A percentile compares a stretch with the other conserved stretches of the same genome.
phyloP scores from a whole-genome alignment of 2,113 vertebrate species.

The Serinus canaria region DNA sequence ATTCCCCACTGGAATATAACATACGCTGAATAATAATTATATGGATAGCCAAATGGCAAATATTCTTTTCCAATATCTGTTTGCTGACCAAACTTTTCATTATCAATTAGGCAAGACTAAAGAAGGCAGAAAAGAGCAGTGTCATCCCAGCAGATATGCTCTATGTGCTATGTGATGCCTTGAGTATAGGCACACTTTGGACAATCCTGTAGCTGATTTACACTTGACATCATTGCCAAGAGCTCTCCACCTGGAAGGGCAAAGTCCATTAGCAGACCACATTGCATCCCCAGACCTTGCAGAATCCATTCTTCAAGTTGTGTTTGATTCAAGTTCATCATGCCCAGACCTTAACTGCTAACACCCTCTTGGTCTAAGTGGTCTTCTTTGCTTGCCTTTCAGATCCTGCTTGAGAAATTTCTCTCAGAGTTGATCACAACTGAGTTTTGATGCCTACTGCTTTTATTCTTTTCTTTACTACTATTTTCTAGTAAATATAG shows the following conservation, averaged over 20 bases:
- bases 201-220: background rate
- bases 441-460: background rate
- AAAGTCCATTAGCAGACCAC: background rate
- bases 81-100: constrained; percentile 20
- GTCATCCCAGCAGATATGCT: background rate
- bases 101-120: background rate
- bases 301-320: background rate
- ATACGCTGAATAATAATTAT: constrained; percentile 43
- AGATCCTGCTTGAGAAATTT: background rate
- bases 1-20: constrained; percentile 43
- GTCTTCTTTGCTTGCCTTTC: background rate
- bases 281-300: background rate
- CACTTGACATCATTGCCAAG: background rate
- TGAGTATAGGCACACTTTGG: background rate
- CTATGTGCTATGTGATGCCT: fast-evolving
- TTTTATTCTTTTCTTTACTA: background rate
- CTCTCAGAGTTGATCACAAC: background rate
- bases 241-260: background rate
- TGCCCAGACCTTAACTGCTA: background rate
- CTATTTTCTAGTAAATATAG: background rate
- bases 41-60: constrained; percentile 34
- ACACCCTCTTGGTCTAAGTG: background rate
- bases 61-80: constrained; percentile 34
- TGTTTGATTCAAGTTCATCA: background rate
- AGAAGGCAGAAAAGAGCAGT: background rate